Conservation (phyloP, 2,797 vertebrate genomes). For the Rhincodon typus region DNA sequence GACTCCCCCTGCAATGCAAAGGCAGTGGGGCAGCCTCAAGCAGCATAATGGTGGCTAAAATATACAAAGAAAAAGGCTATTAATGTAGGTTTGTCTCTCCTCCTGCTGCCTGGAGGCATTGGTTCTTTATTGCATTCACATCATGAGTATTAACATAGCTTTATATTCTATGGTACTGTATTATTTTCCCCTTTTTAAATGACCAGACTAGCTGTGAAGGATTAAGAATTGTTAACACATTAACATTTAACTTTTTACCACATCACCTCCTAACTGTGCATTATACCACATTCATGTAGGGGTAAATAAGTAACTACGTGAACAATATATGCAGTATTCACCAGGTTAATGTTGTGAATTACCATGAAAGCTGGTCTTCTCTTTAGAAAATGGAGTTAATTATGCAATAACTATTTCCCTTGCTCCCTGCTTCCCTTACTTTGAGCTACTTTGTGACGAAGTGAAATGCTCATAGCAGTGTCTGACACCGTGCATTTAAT, state of each 20-base stretch:
- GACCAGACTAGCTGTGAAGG: conserved; percentile 58
- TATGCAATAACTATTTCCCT: conserved; percentile 9
- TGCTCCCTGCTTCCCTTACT: background rate
- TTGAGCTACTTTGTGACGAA: conserved; percentile 6
- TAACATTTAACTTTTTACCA: conserved; percentile 37
- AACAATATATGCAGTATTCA: conserved; percentile 48
- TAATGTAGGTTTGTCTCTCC: conserved; percentile 38
- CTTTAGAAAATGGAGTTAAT: conserved; percentile 13
- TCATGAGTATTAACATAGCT: conserved; percentile 28
- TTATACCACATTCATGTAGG: conserved; percentile 22
- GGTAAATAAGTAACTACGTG: conserved; percentile 23
- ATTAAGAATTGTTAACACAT: conserved; percentile 44
- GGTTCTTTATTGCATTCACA: conserved; percentile 28
- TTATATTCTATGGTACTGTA: conserved; percentile 37
- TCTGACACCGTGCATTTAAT: conserved; percentile 8
- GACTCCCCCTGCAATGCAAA: background rate
- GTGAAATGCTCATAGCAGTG: conserved; percentile 13
- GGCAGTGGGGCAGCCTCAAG: background rate
- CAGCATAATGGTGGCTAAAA: background rate
- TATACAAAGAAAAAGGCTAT: conserved; percentile 29
- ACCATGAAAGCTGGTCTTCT: conserved; percentile 38
- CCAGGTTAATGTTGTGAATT: conserved; percentile 31
- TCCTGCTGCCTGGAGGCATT: background rate
- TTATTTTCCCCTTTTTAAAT: conserved; percentile 37
- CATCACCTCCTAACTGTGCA: background rate